These are phyloP conservation scores for Epistrophe eligans DNA, from an alignment of 2,888 invertebrate species.

Conservation along the genomic window DNA sequence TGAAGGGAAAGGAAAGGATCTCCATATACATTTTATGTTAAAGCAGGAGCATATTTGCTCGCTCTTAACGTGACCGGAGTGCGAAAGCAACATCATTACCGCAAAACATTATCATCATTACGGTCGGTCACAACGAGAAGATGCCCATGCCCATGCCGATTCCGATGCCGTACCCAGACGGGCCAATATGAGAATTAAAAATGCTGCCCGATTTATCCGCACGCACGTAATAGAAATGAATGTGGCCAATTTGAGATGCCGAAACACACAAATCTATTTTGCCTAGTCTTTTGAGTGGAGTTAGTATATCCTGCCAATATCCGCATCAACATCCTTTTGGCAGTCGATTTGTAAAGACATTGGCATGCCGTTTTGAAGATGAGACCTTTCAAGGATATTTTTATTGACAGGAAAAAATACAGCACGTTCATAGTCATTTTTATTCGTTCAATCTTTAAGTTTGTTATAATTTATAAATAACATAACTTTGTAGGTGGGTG, in stretches of 20 bases:
- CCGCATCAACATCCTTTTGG: conserved; percentile 45
- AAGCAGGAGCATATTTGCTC: conserved; percentile 70
- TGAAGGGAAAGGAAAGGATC: conserved; percentile 47
- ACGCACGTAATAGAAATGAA: conserved; percentile 75
- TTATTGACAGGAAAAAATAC: conserved; percentile 22
- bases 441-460: conserved; percentile 19
- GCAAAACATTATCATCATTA: conserved; percentile 54
- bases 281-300: conserved; percentile 31
- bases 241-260: conserved; percentile 69
- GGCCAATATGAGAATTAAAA: conserved; percentile 72
- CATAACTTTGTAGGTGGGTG: not conserved
- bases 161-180: not conserved
- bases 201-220: conserved; percentile 71
- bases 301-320: conserved; percentile 37
- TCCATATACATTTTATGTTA: conserved; percentile 65
- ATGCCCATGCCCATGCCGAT: not conserved
- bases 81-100: conserved; percentile 68
- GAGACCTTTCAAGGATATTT: conserved; percentile 38
- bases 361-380: conserved; percentile 28
- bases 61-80: conserved; percentile 68
- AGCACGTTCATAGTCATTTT: conserved; percentile 26
- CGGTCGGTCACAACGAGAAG: not conserved
- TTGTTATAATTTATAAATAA: too few species aligned
- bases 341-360: conserved; percentile 48
- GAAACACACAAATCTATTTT: conserved; percentile 59